Conservation (phyloP, 2,888 invertebrate genomes). For the Drosophila planitibia region DNA sequence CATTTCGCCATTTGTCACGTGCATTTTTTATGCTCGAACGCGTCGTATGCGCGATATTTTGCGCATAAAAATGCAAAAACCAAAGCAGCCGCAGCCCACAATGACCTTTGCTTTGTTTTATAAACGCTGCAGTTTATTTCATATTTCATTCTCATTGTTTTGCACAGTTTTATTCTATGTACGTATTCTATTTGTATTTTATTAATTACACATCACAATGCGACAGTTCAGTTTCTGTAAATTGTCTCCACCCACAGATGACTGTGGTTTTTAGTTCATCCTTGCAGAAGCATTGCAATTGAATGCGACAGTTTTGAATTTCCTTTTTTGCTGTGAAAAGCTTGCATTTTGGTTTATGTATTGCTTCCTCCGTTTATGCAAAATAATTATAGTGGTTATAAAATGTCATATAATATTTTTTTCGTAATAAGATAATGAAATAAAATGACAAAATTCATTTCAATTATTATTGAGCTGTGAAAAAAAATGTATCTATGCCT, state of each 20-base stretch:
- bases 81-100: constrained; percentile 16
- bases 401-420: background rate
- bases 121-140: constrained; percentile 37
- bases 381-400: constrained; percentile 5
- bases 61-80: constrained; percentile 45
- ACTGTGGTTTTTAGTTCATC: constrained; percentile 15
- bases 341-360: constrained; percentile 31
- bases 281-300: constrained; percentile 28
- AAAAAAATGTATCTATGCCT: background rate
- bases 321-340: constrained; percentile 16
- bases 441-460: background rate
- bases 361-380: constrained; percentile 12
- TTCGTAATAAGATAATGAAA: background rate
- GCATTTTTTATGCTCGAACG: constrained; percentile 73
- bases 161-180: constrained; percentile 13
- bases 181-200: constrained; percentile 35
- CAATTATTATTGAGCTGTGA: background rate
- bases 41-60: constrained; percentile 65
- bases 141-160: constrained; percentile 23
- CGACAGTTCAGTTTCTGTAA: constrained; percentile 11
- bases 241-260: constrained; percentile 1
- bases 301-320: constrained; percentile 3
- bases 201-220: constrained; percentile 47
- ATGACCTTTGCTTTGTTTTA: constrained; percentile 30
- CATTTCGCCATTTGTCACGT: constrained; percentile 77